Evolutionary conservation across 2,113 vertebrate species (phyloP), one percentile per base, ranked within the genome.

Genomic region (Brachyistius frenatus): DNA sequence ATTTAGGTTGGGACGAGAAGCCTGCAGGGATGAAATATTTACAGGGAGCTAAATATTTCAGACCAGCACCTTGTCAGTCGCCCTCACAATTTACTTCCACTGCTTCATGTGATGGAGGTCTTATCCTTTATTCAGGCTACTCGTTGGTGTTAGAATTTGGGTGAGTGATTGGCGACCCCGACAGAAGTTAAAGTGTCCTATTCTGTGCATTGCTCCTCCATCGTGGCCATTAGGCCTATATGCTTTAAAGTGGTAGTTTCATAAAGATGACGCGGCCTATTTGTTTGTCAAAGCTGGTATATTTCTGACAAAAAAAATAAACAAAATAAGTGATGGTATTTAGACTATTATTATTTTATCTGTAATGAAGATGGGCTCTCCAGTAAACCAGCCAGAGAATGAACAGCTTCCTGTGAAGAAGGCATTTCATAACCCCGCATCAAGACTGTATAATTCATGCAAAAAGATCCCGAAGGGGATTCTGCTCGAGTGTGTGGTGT

Each of bases 361-460:
- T 73, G 31, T 37, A 30, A 56, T 57, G 35, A 64, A 62, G 77
- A 30, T 41, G 36, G 31, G 4, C 35, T 68, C 53, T 70, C 60
- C 65, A 73, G 58, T 31, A 72, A 85, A 73, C n/a, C 83, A 81
- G 91, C 94, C 89, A 92, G 91, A 94, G 94, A 95, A 95, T 95
- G 94, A 95, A 94, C 96, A 96, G 92, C 93, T 95, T 95, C 86
- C 76, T 76, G 84, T 70, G 85, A 88, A 94, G 95, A 96, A 95
- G 91, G 83, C 87, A 91, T 95, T 96, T 95, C 94, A 94, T 94
- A 94, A 95, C 91, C 89, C 31, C 33, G 90, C 94, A 94, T 92
- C 94, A 91, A 90, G 93, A 95, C 94, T 94, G 84, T 93, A 96
- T 97, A 95, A 96, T 96, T 96, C 95, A 96, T 96, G 94, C 91